Conservation (phyloP, 2,888 invertebrate species). For the Pterostichus madidus region DNA sequence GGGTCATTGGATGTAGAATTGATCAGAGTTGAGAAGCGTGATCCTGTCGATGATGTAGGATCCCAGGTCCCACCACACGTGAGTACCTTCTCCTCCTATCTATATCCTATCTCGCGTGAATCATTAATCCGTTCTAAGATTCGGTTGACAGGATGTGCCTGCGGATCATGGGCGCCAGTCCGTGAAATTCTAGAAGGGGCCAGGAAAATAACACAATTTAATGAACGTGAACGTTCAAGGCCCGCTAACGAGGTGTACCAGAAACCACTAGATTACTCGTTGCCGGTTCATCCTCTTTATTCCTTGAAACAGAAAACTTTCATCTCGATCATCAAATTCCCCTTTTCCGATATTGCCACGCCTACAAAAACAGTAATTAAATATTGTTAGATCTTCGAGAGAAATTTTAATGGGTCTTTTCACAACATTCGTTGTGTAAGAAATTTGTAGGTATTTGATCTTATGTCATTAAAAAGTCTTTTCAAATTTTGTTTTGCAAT, state of each 20-base stretch:
- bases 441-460: not conserved
- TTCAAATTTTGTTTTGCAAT: not conserved
- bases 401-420: not conserved
- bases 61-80: not conserved
- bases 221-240: constrained; percentile 44
- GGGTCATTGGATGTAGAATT: too few species aligned
- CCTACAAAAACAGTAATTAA: not conserved
- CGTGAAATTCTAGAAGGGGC: constrained; percentile 50
- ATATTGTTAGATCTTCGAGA: not conserved
- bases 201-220: constrained; percentile 56
- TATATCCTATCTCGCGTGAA: constrained; percentile 39
- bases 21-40: not conserved
- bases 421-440: not conserved
- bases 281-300: constrained; percentile 70
- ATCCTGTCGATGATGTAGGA: not conserved
- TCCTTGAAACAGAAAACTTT: constrained; percentile 53
- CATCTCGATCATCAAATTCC: not conserved
- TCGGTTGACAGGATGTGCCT: constrained; percentile 31
- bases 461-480: not conserved
- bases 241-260: constrained; percentile 71
- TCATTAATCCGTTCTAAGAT: constrained; percentile 51
- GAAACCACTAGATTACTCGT: constrained; percentile 72
- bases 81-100: not conserved
- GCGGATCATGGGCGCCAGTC: constrained; percentile 48
- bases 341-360: not conserved